Percentiles rank a stretch among this genome's conserved stretches.
Conservation (phyloP, 2,797 vertebrate species). For the Myoxocephalus aenaeus region DNA sequence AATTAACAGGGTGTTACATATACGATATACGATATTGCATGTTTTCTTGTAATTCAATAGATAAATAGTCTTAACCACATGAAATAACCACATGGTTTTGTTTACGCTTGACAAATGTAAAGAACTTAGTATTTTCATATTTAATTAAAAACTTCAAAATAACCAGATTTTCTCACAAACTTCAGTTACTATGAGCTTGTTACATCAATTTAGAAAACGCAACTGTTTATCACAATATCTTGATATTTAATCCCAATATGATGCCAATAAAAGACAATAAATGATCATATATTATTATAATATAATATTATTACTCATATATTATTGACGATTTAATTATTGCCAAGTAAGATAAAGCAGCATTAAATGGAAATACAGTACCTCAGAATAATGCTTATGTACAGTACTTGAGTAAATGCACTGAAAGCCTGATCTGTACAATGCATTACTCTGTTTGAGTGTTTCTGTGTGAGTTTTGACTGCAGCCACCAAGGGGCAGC, state of each 20-base stretch:
- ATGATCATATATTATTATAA: background rate
- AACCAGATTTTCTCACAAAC: background rate
- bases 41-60: too few relatives aligned
- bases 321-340: background rate
- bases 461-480: background rate
- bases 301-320: background rate
- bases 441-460: background rate
- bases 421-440: background rate
- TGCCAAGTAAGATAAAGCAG: background rate
- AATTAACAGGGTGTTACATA: too few relatives aligned
- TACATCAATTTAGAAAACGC: background rate
- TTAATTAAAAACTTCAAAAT: background rate
- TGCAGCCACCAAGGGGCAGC: conserved; percentile 58
- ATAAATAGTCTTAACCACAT: too few relatives aligned
- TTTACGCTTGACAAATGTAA: too few relatives aligned
- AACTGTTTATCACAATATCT: background rate
- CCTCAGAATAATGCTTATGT: background rate
- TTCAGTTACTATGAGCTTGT: background rate
- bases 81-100: too few relatives aligned
- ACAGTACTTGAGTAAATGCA: background rate
- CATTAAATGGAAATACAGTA: background rate
- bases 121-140: background rate
- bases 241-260: background rate
- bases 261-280: background rate
- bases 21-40: too few relatives aligned